These are phyloP conservation scores for Drosophila serrata DNA, from an alignment of 1,140 invertebrate genomes.

Conservation along the genomic window DNA sequence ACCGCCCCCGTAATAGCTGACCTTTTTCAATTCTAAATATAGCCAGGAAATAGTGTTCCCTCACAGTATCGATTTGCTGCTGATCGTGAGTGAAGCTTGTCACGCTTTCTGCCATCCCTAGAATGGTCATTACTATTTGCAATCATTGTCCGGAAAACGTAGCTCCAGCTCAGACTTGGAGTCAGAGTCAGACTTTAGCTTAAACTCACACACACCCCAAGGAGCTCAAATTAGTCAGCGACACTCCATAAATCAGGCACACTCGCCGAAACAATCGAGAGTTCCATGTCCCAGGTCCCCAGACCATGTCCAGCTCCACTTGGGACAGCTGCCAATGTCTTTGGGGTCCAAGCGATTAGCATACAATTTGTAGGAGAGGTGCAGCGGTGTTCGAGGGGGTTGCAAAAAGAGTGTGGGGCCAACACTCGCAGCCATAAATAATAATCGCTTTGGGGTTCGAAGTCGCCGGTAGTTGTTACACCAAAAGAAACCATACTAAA, in stretches of 20 bases:
- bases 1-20: slow-evolving; percentile 14
- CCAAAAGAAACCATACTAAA: neutral
- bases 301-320: slow-evolving; percentile 28
- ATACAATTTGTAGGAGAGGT: slow-evolving; percentile 58
- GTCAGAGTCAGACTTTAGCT: slow-evolving; percentile 26
- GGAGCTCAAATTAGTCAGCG: slow-evolving; percentile 78
- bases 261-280: slow-evolving; percentile 52
- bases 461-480: slow-evolving; percentile 12
- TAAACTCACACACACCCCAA: slow-evolving; percentile 54
- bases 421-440: slow-evolving; percentile 72
- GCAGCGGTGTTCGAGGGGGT: neutral
- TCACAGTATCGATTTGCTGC: neutral
- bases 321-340: slow-evolving; percentile 59
- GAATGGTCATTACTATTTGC: slow-evolving; percentile 42
- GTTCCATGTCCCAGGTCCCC: slow-evolving; percentile 23
- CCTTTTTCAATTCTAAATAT: slow-evolving; percentile 35
- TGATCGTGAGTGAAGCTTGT: slow-evolving; percentile 28
- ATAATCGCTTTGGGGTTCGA: slow-evolving; percentile 48
- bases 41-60: slow-evolving; percentile 2
- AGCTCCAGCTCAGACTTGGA: neutral
- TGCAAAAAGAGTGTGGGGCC: slow-evolving; percentile 29
- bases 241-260: slow-evolving; percentile 80
- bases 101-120: slow-evolving; percentile 41
- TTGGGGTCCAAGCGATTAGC: slow-evolving; percentile 55
- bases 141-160: neutral